Evolutionary conservation across 1,140 invertebrate genomes (phyloP).

Genomic region (Brachionus sp.): DNA sequence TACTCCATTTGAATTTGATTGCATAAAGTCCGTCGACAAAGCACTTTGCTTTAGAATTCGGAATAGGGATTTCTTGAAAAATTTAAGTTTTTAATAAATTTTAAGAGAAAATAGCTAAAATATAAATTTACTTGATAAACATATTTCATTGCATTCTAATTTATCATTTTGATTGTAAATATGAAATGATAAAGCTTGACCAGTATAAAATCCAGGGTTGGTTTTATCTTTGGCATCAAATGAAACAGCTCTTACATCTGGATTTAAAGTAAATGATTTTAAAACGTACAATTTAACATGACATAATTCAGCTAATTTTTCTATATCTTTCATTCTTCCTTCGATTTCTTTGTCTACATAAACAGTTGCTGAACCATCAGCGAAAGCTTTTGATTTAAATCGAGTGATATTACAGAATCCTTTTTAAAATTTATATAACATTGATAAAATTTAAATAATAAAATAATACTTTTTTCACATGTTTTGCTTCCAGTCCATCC

Average conservation of each 20-base stretch:
- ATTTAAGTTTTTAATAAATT: not conserved
- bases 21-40: conserved; percentile 11
- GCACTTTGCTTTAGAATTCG: not conserved
- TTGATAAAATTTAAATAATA: not conserved
- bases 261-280: conserved; percentile 7
- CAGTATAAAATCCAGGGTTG: conserved; percentile 26
- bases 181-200: conserved; percentile 5
- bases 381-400: not conserved
- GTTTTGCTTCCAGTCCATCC: conserved; percentile 19
- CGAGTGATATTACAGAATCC: not conserved
- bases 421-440: not conserved
- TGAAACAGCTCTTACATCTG: not conserved
- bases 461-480: conserved; percentile 21
- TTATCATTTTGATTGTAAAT: conserved; percentile 2
- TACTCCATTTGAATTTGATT: conserved; percentile 36
- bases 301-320: conserved; percentile 5
- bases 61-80: conserved; percentile 12
- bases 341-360: conserved; percentile 17
- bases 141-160: conserved; percentile 19
- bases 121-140: not conserved
- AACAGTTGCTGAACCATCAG: conserved; percentile 12
- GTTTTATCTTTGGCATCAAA: conserved; percentile 32
- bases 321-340: not conserved
- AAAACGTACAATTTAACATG: not conserved
- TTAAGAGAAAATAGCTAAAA: not conserved